Evolutionary conservation across 2,888 invertebrate genomes (phyloP).

Genomic region (Fragum sueziense): DNA sequence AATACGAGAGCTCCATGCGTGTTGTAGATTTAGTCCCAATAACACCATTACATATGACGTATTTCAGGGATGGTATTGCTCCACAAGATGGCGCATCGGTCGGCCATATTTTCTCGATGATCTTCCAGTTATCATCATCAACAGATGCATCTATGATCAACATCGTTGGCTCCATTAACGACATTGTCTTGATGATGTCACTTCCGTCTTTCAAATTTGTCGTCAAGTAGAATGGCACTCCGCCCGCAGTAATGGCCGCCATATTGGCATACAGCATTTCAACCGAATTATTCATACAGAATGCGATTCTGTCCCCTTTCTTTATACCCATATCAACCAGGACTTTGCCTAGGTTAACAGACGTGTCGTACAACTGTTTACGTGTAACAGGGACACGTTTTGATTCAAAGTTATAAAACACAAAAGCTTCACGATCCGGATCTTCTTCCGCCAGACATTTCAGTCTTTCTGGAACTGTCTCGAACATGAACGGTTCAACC

Average conservation of each 20-base stretch:
- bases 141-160: conserved; percentile 29
- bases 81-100: neutral
- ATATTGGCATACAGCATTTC: conserved; percentile 35
- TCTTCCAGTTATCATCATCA: conserved; percentile 39
- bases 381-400: conserved; percentile 30
- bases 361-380: conserved; percentile 29
- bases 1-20: neutral
- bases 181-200: conserved; percentile 36
- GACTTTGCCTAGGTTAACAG: conserved; percentile 22
- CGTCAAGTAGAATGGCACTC: conserved; percentile 32
- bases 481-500: conserved; percentile 36
- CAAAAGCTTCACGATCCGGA: conserved; percentile 47
- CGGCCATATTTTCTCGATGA: conserved; percentile 42
- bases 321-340: conserved; percentile 39
- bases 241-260: conserved; percentile 43
- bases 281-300: conserved; percentile 55
- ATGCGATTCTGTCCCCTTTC: conserved; percentile 30
- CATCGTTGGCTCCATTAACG: neutral
- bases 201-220: conserved; percentile 51
- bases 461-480: conserved; percentile 40
- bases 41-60: conserved; percentile 33
- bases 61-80: conserved; percentile 21
- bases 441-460: conserved; percentile 35
- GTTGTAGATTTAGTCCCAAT: neutral
- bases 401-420: conserved; percentile 35